phyloP scores from a whole-genome alignment of 2,888 invertebrate species.

The Rhagonycha lutea region DNA sequence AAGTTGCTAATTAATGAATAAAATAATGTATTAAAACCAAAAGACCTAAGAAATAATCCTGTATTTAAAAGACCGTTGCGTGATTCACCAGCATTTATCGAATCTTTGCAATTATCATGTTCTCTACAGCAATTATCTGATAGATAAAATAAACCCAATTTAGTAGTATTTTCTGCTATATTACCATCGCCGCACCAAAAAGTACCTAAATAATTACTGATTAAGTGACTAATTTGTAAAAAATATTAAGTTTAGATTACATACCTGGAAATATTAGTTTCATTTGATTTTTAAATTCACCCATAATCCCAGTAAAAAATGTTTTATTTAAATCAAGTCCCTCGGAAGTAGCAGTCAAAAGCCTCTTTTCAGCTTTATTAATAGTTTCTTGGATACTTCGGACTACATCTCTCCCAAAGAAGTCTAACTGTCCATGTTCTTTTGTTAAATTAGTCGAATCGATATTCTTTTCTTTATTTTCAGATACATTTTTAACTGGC shows the following conservation, averaged over 20 bases:
- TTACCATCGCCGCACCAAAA: conserved; percentile 77
- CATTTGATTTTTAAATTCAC: not conserved
- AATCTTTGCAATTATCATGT: conserved; percentile 70
- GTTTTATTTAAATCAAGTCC: not conserved
- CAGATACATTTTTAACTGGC: not conserved
- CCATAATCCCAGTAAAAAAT: not conserved
- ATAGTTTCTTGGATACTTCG: not conserved
- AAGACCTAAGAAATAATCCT: conserved; percentile 67
- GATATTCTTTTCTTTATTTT: not conserved
- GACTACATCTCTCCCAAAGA: not conserved
- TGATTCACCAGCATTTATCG: conserved; percentile 61
- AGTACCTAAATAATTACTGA: conserved; percentile 59
- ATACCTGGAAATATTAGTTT: not conserved
- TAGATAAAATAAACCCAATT: conserved; percentile 66
- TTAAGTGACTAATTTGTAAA: not conserved
- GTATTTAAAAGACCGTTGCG: conserved; percentile 67
- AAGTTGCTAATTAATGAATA: not conserved
- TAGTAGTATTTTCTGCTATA: conserved; percentile 60
- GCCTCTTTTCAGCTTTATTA: not conserved
- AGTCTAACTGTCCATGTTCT: not conserved
- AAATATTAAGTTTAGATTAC: not conserved
- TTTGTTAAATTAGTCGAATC: not conserved
- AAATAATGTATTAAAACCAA: not conserved
- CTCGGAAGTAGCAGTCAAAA: not conserved
- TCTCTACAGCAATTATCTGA: conserved; percentile 72